Base-by-base conservation (phyloP, 2,888 invertebrate species). In the Eurytoma californica region DNA sequence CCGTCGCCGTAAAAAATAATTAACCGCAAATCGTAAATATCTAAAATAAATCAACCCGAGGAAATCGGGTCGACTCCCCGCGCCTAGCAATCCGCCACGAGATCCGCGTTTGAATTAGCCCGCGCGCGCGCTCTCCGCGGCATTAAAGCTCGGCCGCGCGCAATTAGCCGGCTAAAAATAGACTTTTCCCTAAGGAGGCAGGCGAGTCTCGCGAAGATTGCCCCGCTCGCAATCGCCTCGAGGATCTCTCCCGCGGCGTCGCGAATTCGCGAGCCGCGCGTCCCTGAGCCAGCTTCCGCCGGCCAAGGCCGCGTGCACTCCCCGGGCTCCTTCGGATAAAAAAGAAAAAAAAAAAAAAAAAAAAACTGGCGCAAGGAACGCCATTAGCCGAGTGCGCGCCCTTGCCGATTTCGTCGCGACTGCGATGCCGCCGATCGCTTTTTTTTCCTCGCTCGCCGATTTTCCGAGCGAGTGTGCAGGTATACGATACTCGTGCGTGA, bases 221-320 rank as follows among this genome's bases (percentile, higher is more conserved):
- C 58, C 61, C 77, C 57, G 70, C 49, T 49, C 58, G 69, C 65
- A 58, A 70, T 84, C 84, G 84, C 83, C 24, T 86, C 84, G 86
- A 77, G 77, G 78, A 78, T 78, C 78, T 53, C 30, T 39, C 7
- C 79, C 81, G 78, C 53, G 20, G 20, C 60, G 14, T 82, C 80
- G 83, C 83, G 84, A 86, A 86, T 87, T 85, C 83, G 85, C 83
- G 39, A 83, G 82, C 82, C 75, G 84, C 68, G 79, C 83, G 84
- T 84, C 88, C 88, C 85, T 88, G 88, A 85, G 85, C 87, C 84
- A 86, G 85, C 87, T 88, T 87, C 84, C 80, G 55, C 79, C 69
- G 82, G 79, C 82, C 83, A 83, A 85, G 85, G 84, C 82, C 78
- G 67, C 68, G 18, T 57, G 58, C 14, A 9, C 60, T 57, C 69